These are phyloP conservation scores for Hesperia comma DNA, from an alignment of 2,888 invertebrate genomes.

Conservation along the genomic window DNA sequence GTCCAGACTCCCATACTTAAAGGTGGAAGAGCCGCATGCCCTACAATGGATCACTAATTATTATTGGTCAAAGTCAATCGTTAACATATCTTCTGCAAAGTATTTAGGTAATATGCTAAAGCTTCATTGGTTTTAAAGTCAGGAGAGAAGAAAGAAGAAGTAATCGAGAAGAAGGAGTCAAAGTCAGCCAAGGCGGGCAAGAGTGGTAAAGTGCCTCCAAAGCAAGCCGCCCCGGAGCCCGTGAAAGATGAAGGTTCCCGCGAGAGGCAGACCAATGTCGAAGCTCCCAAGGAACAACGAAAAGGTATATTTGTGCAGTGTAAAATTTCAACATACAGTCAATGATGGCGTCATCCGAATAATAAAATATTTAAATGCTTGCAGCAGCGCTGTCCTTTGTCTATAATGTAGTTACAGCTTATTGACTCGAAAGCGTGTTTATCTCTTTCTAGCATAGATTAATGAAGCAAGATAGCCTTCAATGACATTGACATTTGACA, in stretches of 20 bases:
- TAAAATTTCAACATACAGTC: no score
- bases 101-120: not conserved
- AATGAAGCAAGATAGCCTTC: no score
- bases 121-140: constrained; percentile 39
- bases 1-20: no score
- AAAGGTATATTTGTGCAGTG: constrained; percentile 62
- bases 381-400: no score
- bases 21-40: no score
- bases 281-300: constrained; percentile 73
- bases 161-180: constrained; percentile 56
- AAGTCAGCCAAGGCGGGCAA: constrained; percentile 60
- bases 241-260: constrained; percentile 61
- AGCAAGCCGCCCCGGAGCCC: constrained; percentile 54
- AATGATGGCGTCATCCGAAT: no score
- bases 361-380: no score
- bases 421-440: no score
- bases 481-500: no score
- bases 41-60: no score
- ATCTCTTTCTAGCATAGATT: no score
- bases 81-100: not conserved
- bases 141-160: constrained; percentile 69
- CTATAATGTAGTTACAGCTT: no score
- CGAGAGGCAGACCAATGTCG: constrained; percentile 62
- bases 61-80: not conserved
- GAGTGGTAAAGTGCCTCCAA: constrained; percentile 51